Conservation (phyloP, 1,140 invertebrate species). For the Drosophila serrata region DNA sequence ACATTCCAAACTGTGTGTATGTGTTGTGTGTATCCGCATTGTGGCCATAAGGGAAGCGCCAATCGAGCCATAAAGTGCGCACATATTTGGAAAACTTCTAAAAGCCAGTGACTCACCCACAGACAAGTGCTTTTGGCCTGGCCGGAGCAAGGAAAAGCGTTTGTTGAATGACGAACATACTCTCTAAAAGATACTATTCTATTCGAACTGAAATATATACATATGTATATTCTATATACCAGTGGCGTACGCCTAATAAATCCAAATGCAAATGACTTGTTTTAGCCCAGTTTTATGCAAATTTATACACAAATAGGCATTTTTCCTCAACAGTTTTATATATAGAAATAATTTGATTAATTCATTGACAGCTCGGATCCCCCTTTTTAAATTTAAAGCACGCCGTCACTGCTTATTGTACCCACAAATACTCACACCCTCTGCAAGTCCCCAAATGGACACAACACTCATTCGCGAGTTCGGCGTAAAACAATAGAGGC, state of each 20-base stretch:
- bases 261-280: neutral
- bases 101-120: conserved; percentile 48
- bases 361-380: neutral
- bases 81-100: conserved; percentile 60
- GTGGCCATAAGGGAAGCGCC: conserved; percentile 39
- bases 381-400: neutral
- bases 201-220: neutral
- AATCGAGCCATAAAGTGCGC: conserved; percentile 34
- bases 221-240: neutral
- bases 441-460: neutral
- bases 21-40: conserved; percentile 14
- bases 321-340: neutral
- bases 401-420: conserved; percentile 16
- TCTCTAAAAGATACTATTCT: neutral
- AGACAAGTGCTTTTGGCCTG: conserved; percentile 19
- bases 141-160: conserved; percentile 8
- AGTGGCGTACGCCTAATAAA: neutral
- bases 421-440: conserved; percentile 9
- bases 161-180: neutral
- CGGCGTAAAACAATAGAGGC: conserved; percentile 41
- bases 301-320: too few species aligned
- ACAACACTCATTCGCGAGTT: conserved; percentile 27
- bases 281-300: conserved; percentile 1
- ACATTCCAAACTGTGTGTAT: conserved; percentile 47
- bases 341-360: neutral